Evolutionary conservation across 1,140 invertebrate genomes (phyloP).

Genomic region (Drosophila pallidifrons): DNA sequence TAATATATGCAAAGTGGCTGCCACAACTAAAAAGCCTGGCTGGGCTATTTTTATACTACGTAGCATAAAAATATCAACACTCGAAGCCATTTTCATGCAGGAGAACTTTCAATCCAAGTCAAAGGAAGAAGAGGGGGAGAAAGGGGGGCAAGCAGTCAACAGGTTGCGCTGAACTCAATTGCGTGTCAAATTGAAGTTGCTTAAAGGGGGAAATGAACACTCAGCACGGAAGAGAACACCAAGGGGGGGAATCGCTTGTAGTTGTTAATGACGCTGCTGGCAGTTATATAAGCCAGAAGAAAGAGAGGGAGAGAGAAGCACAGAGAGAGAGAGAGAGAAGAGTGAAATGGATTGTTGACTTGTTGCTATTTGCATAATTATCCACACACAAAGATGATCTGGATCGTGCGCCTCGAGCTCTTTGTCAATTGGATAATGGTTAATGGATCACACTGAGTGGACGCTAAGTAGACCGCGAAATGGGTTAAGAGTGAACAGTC

Average conservation of each 20-base stretch:
- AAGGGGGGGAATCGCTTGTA: constrained; percentile 8
- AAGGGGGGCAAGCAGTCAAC: constrained; percentile 33
- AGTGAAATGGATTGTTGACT: constrained; percentile 67
- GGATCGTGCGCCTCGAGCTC: constrained; percentile 27
- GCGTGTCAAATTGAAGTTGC: constrained; percentile 78
- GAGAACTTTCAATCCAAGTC: not conserved
- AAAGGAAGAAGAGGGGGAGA: not conserved
- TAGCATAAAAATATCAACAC: constrained; percentile 63
- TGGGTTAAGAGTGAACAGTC: not conserved
- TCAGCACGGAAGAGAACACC: too few species aligned
- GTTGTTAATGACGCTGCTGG: constrained; percentile 34
- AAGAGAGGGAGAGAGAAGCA: constrained; percentile 21
- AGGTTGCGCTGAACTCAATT: constrained; percentile 68
- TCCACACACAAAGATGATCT: constrained; percentile 20
- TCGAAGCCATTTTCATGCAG: constrained; percentile 77
- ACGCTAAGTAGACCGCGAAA: constrained; percentile 13
- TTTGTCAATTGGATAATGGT: constrained; percentile 7
- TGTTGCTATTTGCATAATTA: constrained; percentile 51
- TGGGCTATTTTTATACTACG: constrained; percentile 11
- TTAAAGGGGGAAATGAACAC: not conserved
- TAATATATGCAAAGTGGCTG: constrained; percentile 79
- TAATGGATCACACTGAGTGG: constrained; percentile 1
- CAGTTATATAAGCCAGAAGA: constrained; percentile 24
- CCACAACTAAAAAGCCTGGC: not conserved
- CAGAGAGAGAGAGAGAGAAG: constrained; percentile 39